phyloP scores from a whole-genome alignment of 2,113 vertebrate genomes.

The Stegastes partitus region DNA sequence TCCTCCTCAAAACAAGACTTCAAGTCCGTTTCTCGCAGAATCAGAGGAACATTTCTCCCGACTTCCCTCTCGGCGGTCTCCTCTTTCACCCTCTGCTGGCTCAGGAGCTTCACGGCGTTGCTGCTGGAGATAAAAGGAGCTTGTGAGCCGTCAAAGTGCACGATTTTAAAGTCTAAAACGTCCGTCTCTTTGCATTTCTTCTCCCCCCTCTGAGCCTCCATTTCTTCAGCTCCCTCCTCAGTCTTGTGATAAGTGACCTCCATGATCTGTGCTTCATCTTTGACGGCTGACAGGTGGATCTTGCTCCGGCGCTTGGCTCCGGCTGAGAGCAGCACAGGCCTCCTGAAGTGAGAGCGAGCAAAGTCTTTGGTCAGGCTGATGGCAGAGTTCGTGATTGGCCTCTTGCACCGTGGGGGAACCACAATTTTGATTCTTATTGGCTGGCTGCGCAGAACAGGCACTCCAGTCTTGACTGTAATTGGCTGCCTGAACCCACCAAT shows the following conservation, averaged over 20 bases:
- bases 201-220: conserved; percentile 6
- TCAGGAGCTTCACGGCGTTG: conserved; percentile 19
- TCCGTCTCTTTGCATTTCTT: conserved; percentile 16
- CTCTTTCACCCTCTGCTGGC: conserved; percentile 47
- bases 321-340: conserved; percentile 45
- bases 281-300: conserved; percentile 32
- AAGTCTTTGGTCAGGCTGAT: conserved; percentile 78
- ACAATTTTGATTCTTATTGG: conserved; percentile 81
- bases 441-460: conserved; percentile 70
- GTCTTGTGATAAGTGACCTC: conserved; percentile 23
- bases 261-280: conserved; percentile 32
- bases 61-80: conserved; percentile 44
- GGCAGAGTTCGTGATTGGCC: conserved; percentile 68
- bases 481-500: conserved; percentile 70
- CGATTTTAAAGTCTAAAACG: conserved; percentile 22
- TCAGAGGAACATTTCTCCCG: conserved; percentile 42
- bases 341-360: conserved; percentile 38
- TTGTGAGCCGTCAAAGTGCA: conserved; percentile 18
- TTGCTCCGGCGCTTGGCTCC: conserved; percentile 37
- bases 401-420: conserved; percentile 70
- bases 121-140: conserved; percentile 29
- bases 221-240: conserved; percentile 19
- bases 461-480: conserved; percentile 76
- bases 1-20: conserved; percentile 53
- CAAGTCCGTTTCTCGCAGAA: conserved; percentile 41